These are phyloP conservation scores for Sebastes matsubarae DNA, from an alignment of 2,797 vertebrate genomes.

Conservation along the genomic window DNA sequence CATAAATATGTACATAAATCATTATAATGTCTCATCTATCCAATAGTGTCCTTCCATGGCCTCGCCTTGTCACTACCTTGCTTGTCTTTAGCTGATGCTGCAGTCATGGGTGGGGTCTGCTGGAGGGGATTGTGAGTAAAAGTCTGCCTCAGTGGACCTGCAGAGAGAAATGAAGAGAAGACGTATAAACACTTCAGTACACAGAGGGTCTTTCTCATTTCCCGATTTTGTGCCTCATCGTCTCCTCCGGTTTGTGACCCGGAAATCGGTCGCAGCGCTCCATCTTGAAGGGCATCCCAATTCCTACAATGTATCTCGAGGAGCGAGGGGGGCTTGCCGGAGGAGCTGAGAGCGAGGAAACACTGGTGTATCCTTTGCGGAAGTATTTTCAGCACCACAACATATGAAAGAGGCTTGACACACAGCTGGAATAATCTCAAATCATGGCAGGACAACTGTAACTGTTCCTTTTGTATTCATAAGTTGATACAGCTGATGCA, in stretches of 20 bases:
- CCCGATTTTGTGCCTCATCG: too few relatives aligned
- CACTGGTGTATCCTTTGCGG: too few relatives aligned
- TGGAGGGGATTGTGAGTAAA: slow-evolving; percentile 90
- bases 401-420: too few relatives aligned
- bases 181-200: not conserved
- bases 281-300: not conserved
- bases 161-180: slow-evolving; percentile 6
- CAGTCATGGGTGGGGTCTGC: slow-evolving; percentile 56
- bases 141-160: slow-evolving; percentile 89
- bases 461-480: too few relatives aligned
- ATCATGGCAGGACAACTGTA: too few relatives aligned
- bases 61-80: slow-evolving; percentile 52
- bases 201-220: not conserved
- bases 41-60: slow-evolving; percentile 82
- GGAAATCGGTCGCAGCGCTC: not conserved
- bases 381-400: too few relatives aligned
- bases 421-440: too few relatives aligned
- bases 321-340: too few relatives aligned
- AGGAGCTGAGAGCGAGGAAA: too few relatives aligned
- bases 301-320: too few relatives aligned
- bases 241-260: not conserved
- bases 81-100: slow-evolving; percentile 62
- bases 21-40: slow-evolving; percentile 45
- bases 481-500: too few relatives aligned
- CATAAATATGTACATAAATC: slow-evolving; percentile 75